Evolutionary conservation across 1,140 invertebrate species (phyloP).

Genomic region (Sitobion miscanthi): DNA sequence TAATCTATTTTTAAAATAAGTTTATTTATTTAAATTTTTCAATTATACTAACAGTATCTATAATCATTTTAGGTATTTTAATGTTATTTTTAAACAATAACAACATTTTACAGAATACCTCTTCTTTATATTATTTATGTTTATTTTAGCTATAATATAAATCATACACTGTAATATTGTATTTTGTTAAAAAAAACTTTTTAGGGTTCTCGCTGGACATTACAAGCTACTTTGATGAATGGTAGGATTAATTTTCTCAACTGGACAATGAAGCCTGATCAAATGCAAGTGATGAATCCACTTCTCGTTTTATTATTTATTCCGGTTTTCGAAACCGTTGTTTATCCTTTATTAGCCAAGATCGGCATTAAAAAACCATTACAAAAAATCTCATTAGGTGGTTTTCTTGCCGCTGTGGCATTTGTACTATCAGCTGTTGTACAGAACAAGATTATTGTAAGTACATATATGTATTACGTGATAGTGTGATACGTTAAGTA

Average conservation of each 20-base stretch:
- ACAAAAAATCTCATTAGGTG: conserved; percentile 71
- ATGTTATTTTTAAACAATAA: neutral
- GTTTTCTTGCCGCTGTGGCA: conserved; percentile 71
- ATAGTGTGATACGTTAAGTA: neutral
- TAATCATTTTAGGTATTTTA: neutral
- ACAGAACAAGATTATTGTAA: conserved; percentile 72
- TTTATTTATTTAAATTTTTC: neutral
- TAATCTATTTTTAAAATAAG: neutral
- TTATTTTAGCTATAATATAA: neutral
- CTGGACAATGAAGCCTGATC: conserved; percentile 75
- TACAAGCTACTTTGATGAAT: conserved; percentile 74
- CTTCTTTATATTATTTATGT: neutral
- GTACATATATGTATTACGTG: neutral
- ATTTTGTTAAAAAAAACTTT: neutral
- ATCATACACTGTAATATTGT: neutral
- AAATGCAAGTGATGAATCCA: conserved; percentile 82
- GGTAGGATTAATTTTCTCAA: conserved; percentile 67
- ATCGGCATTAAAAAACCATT: conserved; percentile 64
- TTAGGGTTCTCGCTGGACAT: conserved; percentile 67
- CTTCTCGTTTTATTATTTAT: conserved; percentile 79
- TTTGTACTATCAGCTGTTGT: conserved; percentile 74
- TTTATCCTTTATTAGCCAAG: conserved; percentile 64
- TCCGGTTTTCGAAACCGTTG: conserved; percentile 74
- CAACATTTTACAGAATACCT: neutral
- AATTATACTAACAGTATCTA: neutral